Conservation (phyloP, 2,797 vertebrate species). For the Acropternis orthonyx region DNA sequence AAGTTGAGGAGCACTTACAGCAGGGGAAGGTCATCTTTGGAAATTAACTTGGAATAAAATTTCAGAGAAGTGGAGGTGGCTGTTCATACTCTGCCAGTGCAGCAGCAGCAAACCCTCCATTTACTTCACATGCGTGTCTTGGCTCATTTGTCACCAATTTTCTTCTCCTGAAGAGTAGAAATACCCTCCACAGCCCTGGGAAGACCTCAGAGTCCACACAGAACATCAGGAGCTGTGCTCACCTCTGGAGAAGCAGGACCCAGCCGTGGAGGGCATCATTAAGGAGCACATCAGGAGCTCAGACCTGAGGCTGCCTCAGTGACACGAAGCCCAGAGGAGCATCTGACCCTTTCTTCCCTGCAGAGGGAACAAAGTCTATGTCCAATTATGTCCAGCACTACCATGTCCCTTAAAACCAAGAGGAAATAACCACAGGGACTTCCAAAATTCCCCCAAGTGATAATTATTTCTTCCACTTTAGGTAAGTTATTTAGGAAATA, state of each 20-base stretch:
- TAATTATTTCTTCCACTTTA: background rate
- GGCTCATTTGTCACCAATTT: background rate
- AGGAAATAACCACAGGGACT: background rate
- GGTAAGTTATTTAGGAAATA: slow-evolving; percentile 6
- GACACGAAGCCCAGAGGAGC: background rate
- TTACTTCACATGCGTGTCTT: background rate
- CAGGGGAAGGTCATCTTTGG: background rate
- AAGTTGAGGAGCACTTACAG: background rate
- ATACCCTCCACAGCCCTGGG: background rate
- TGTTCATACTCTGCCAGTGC: background rate
- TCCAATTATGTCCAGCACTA: background rate
- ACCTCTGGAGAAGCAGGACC: background rate
- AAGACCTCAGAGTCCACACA: background rate
- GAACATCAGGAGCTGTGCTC: background rate
- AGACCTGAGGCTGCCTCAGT: background rate
- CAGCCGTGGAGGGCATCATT: background rate
- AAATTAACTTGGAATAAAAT: background rate
- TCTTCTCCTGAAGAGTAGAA: background rate
- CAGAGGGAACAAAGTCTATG: background rate
- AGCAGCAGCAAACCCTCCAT: background rate
- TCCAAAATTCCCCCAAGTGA: background rate
- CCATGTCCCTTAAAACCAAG: background rate
- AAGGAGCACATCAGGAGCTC: background rate
- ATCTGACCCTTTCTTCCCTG: background rate
- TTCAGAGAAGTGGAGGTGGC: background rate